Evolutionary conservation across 2,113 vertebrate species (phyloP).

Genomic region (Ictidomys tridecemlineatus): DNA sequence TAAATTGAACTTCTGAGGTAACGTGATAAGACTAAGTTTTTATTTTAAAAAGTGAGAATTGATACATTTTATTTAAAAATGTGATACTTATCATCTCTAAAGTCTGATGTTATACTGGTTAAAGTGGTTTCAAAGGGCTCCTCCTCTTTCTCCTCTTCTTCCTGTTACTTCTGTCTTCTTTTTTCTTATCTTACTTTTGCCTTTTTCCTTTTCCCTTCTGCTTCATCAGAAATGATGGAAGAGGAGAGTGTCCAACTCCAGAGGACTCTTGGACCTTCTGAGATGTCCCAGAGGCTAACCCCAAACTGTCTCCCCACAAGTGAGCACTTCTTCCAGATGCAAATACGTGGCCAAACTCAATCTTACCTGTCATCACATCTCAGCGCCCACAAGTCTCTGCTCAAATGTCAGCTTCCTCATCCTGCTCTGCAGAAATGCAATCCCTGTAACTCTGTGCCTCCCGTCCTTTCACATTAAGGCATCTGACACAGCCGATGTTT

Average conservation of each 20-base stretch:
- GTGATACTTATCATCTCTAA: background rate
- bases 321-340: background rate
- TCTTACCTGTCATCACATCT: background rate
- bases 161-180: background rate
- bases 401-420: background rate
- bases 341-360: background rate
- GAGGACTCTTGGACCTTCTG: background rate
- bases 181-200: background rate
- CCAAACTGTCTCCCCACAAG: background rate
- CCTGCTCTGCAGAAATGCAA: background rate
- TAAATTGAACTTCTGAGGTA: background rate
- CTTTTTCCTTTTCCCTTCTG: background rate
- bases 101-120: too few species aligned
- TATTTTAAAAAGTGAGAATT: background rate
- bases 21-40: background rate
- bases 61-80: background rate
- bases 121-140: background rate
- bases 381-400: background rate
- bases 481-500: background rate
- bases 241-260: background rate
- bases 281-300: background rate
- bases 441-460: background rate
- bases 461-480: background rate
- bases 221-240: background rate
- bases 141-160: background rate